phyloP scores from a whole-genome alignment of 2,797 vertebrate species.

The Masticophis lateralis region DNA sequence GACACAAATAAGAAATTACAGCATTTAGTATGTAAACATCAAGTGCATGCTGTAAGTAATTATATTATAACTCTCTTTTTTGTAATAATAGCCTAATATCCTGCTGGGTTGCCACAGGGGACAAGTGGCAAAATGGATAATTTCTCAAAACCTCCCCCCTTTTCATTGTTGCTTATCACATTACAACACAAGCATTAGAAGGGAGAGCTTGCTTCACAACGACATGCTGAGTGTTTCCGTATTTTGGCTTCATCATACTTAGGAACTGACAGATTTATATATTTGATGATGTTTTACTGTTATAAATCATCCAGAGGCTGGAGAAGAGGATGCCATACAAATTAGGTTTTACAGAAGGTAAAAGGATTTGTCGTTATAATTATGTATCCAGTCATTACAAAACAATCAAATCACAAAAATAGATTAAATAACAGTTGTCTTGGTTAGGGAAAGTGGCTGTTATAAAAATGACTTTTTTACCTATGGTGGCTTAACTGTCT shows the following conservation, averaged over 20 bases:
- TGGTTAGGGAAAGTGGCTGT: background rate
- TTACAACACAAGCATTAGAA: background rate
- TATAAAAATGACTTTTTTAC: background rate
- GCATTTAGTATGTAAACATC: background rate
- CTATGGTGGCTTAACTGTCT: background rate
- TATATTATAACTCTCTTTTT: background rate
- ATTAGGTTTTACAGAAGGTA: background rate
- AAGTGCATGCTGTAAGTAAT: background rate
- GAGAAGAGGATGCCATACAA: background rate
- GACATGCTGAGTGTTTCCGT: background rate
- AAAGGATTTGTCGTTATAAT: background rate
- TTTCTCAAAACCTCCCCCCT: background rate
- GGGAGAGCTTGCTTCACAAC: background rate
- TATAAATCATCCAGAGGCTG: background rate
- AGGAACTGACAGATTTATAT: background rate
- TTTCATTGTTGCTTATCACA: background rate
- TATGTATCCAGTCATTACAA: background rate
- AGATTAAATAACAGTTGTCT: background rate
- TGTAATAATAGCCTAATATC: background rate
- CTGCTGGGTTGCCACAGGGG: background rate
- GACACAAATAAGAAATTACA: background rate
- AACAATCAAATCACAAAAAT: background rate
- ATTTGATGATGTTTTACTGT: background rate
- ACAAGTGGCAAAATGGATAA: background rate
- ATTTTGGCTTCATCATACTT: background rate